Conservation (phyloP, 2,888 invertebrate genomes). For the Caenorhabditis sinica region DNA sequence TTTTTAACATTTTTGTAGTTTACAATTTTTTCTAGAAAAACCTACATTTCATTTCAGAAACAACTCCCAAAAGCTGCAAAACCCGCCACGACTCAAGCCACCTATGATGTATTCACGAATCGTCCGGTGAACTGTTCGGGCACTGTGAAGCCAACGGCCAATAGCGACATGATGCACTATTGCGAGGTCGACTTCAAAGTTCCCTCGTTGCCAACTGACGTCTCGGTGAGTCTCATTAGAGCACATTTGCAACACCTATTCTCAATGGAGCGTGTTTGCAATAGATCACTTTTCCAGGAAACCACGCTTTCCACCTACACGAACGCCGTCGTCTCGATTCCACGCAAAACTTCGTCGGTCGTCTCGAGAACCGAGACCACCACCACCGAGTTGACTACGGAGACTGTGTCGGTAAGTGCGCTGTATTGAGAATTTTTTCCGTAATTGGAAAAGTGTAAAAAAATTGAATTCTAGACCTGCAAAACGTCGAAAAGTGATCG, state of each 20-base stretch:
- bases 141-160: background rate
- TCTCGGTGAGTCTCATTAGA: constrained; percentile 14
- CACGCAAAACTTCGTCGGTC: constrained; percentile 10
- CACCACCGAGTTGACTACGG: background rate
- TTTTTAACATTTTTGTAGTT: no score
- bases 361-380: constrained; percentile 12
- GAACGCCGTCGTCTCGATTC: constrained; percentile 19
- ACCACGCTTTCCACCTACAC: background rate
- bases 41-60: background rate
- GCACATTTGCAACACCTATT: background rate
- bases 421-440: constrained; percentile 4
- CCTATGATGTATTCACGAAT: background rate
- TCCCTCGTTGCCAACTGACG: constrained; percentile 35
- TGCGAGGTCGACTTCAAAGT: constrained; percentile 31
- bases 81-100: background rate
- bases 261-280: background rate
- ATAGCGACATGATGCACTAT: constrained; percentile 9
- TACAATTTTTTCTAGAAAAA: background rate
- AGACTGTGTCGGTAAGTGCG: constrained; percentile 19
- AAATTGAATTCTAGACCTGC: constrained; percentile 11
- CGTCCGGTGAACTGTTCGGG: background rate
- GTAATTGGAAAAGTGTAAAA: background rate
- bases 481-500: background rate
- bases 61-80: constrained; percentile 12
- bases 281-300: no score